Conservation (phyloP, 2,888 invertebrate genomes). For the Neocrepidodera transversa region DNA sequence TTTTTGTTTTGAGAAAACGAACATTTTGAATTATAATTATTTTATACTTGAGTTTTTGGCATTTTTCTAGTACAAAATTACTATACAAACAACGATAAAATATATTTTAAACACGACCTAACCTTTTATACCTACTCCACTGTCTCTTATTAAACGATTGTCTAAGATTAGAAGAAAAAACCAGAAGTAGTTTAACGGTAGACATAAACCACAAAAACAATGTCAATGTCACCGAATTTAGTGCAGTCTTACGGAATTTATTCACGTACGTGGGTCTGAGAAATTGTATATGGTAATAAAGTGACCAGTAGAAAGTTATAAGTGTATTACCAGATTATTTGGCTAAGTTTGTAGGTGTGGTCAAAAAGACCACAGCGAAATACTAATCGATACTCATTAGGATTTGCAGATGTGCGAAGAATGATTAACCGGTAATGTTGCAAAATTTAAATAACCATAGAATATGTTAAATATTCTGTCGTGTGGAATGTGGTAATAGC, state of each 20-base stretch:
- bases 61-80: too few species aligned
- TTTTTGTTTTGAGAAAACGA: too few species aligned
- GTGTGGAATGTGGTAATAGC: too few species aligned
- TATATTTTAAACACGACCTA: too few species aligned
- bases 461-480: too few species aligned
- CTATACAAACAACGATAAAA: too few species aligned
- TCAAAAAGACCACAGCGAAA: neutral
- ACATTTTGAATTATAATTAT: too few species aligned
- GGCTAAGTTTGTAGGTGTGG: slow-evolving; percentile 1
- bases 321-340: slow-evolving; percentile 1
- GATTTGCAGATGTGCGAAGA: neutral
- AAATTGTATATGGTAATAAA: neutral
- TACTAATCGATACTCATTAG: slow-evolving; percentile 4
- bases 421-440: slow-evolving; percentile 1
- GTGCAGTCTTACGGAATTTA: slow-evolving; percentile 8
- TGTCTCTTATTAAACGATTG: neutral
- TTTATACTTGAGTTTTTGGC: too few species aligned
- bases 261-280: slow-evolving; percentile 7
- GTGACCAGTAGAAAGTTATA: slow-evolving; percentile 7
- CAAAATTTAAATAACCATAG: slow-evolving; percentile 1
- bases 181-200: slow-evolving; percentile 11
- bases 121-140: too few species aligned
- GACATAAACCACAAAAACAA: slow-evolving; percentile 5
- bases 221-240: slow-evolving; percentile 20
- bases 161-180: neutral